Evolutionary conservation across 2,113 vertebrate genomes (phyloP), one percentile per base, ranked within the genome.

Genomic region (Jaculus jaculus): DNA sequence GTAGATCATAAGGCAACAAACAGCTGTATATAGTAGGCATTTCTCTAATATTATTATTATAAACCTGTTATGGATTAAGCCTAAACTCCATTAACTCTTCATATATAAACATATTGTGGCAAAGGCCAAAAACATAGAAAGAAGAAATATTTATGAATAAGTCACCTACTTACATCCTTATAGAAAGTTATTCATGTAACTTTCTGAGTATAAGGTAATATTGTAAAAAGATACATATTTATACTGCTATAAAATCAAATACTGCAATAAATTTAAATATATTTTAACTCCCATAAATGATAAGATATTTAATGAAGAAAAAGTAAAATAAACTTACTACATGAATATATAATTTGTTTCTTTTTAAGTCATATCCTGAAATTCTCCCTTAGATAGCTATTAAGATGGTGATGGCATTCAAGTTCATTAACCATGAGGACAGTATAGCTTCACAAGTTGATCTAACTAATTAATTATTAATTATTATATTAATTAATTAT

Each of bases 261-360:
- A 63, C 2, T 80, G 24, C 9, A 37, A 54, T 61, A 60, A 81
- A 90, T 72, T 10, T 51, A 82, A 93, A 58, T 63, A 23, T 32
- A 83, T 82, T 92, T 95, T 80, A 83, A 26, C 58, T 92, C 5
- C 87, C 18, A 60, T 85, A 66, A 60, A 69, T 74, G 51, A 73
- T 83, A 75, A 87, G 2, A 8, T 4, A 47, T 90, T 54, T 37
- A 80, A 75, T 85, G 30, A 92, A 88, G 58, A 74, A 65, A 77
- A 58, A 51, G 26, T 37, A 65, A 69, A 84, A 94, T 47, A 69
- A 72, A 85, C 32, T 73, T 63, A 75, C 54, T 5, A 81, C 39
- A 80, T 51, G 34, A 77, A 39, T 77, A 77, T 24, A 15, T 68
- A 42, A 87, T 32, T 74, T 4, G 21, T 69, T 39, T 83, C 16